Conservation (phyloP, 2,797 vertebrate genomes). For the Botia almorhae region DNA sequence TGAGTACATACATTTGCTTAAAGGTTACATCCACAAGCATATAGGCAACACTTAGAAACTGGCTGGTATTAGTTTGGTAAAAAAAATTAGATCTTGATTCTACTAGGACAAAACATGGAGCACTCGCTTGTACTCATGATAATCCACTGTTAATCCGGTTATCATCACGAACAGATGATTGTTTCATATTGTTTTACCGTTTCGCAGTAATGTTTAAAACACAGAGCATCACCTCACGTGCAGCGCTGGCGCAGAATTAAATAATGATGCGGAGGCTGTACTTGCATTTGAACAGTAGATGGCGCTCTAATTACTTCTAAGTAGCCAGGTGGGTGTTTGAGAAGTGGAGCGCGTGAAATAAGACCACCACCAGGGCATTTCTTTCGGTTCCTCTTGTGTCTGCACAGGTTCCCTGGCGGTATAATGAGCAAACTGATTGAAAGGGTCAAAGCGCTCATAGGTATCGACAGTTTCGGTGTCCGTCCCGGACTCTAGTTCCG, state of each 20-base stretch:
- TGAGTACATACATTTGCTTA: background rate
- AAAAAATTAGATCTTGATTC: background rate
- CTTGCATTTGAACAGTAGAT: constrained; percentile 6
- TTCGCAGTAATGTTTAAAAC: background rate
- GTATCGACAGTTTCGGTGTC: constrained; percentile 55
- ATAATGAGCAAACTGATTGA: constrained; percentile 80
- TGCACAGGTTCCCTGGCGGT: constrained; percentile 21
- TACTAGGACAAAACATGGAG: background rate
- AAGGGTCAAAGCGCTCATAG: constrained; percentile 76
- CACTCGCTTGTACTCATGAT: background rate
- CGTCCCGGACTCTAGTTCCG: constrained; percentile 53
- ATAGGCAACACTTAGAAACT: background rate
- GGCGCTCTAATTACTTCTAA: constrained; percentile 77
- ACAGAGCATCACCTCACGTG: background rate
- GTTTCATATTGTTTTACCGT: background rate
- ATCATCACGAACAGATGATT: background rate
- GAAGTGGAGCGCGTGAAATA: constrained; percentile 83
- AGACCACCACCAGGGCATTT: constrained; percentile 96
- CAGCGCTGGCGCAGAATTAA: background rate
- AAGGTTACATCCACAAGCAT: background rate
- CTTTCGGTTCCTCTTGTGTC: constrained; percentile 66
- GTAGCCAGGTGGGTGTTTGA: constrained; percentile 86
- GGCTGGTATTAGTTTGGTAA: background rate
- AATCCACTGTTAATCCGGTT: background rate
- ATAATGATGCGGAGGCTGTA: background rate